Evolutionary conservation across 64 coral and sea anemone genomes (phyloP), one percentile per base, ranked within the genome.

Genomic region (Montipora capricornis): DNA sequence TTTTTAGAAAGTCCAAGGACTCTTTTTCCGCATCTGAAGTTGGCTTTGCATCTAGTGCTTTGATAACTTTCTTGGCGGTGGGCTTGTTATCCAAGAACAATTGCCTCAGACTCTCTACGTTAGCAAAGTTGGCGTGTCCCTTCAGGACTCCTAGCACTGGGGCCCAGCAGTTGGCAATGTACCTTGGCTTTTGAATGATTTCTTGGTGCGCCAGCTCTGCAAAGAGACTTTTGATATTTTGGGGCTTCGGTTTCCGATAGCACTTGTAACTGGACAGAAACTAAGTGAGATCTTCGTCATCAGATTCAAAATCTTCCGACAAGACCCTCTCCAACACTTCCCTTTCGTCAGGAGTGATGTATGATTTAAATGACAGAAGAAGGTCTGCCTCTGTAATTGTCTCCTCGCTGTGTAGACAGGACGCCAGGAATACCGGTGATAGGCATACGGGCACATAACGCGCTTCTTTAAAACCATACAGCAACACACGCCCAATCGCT

Each of bases 191-290:
- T n/a, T 82, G 80, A 44, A 82, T 66, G 11, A 61, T 5, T 82
- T 82, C 80, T 37, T 82, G 80, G 60, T 82, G 80, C 26, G 9
- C 50, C 29, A 82, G 44, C 60, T 82, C 52, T 82, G 80, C 58
- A 15, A 82, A 20, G n/a, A 57, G 58, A 60, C 60, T 57, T 19
- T 82, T 82, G 29, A 82, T 82, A 37, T 82, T 82, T 19, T 20
- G 50, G 24, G 58, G 58, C n/a, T 50, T 60, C 8, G 53, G 80
- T 52, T 29, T 60, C 8, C n/a, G 8, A 82, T 60, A 82, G 60
- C n/a, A 29, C 37, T 82, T 82, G 80, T 82, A 82, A 37, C 60
- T 61, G 20, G 50, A 19, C 80, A 82, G 60, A 19, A 82, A 82
- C 80, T 82, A 13, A 7, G 60, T 26, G 29, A 82, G 50, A 82